Evolutionary conservation across 2,797 vertebrate genomes (phyloP), one percentile per base, ranked within the genome.

Genomic region (Pristis pectinata): DNA sequence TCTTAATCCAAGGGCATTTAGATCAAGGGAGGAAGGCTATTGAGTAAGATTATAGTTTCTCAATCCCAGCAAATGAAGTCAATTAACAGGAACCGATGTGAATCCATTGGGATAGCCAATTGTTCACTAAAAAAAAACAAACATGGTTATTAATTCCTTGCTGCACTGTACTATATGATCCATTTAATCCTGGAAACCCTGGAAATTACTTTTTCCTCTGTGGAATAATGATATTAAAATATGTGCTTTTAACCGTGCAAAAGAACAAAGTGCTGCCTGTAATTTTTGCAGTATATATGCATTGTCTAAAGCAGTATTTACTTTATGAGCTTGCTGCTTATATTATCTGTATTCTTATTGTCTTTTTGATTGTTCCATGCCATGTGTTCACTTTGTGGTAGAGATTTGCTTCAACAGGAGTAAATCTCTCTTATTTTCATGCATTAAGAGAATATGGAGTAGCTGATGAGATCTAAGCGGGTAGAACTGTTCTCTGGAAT

Each of bases 211-310:
- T 91, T 41, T 91, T 64, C 61, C 87, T 76, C 72, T n/a, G 70
- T 76, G 92, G 92, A 76, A 76, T 94, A 94, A 94, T 94, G 27
- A 56, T 94, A 76, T 53, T 76, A 76, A 53, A 94, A 34, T 94
- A n/a, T 74, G 72, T 44, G 5, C 13, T 34, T 67, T 94, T 74
- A 94, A 74, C 4, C 49, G 76, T 94, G 30, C 7, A 27, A 24
- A 17, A 76, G 49, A 53, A 7, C 92, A 53, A 94, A 72, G n/a
- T 53, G 8, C 44, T 76, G 67, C 92, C 11, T 94, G 15, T 53
- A 94, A 76, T 94, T 72, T 74, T 64, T 64, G 17, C 87, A 64
- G 56, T 89, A 61, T 64, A 22, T 64, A 64, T 59, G 0, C 85
- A 64, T 67, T n/a, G 61, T n/a, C 87, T 91, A 67, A 91, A 41